Evolutionary conservation across 2,113 vertebrate genomes (phyloP), one percentile per base, ranked within the genome.

Genomic region (Pristiophorus japonicus): DNA sequence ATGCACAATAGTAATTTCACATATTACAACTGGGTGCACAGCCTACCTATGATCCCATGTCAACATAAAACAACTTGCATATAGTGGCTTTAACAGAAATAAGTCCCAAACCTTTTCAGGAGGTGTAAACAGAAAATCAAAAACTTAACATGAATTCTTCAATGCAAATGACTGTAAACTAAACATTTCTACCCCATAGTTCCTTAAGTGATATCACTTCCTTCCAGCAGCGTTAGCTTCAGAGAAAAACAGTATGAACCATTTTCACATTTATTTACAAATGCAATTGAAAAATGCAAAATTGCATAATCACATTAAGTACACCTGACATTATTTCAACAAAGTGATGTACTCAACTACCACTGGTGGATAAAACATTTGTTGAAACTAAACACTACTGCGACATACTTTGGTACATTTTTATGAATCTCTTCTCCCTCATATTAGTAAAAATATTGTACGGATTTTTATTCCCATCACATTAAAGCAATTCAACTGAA

Each of bases 11-110:
- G n/a, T n/a, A n/a, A n/a, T n/a, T n/a, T n/a, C n/a, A n/a, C n/a
- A n/a, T n/a, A n/a, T n/a, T n/a, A n/a, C n/a, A n/a, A n/a, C n/a
- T n/a, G n/a, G n/a, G n/a, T n/a, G n/a, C n/a, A n/a, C n/a, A n/a
- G n/a, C n/a, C n/a, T n/a, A n/a, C n/a, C n/a, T 6, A 59, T 75
- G 27, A 75, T 8, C 27, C 27, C 51, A 51, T 34, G 4, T 30
- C 51, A 90, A 90, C 87, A 90, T 59, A 55, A 55, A 88, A 88
- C 51, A 88, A 88, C 51, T 88, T 88, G 47, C 47, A 59, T 55
- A 73, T 34, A 47, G 20, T 11, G 4, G 45, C 0, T 88, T 88
- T 51, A 88, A 3, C 47, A 88, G 20, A 30, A 30, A 67, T 22
- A 67, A 27, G 27, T 73, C 70, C 7, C 59, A 59, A 78, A 78